These are phyloP conservation scores for Poecilia latipinna DNA, from an alignment of 2,113 vertebrate genomes.

Conservation along the genomic window DNA sequence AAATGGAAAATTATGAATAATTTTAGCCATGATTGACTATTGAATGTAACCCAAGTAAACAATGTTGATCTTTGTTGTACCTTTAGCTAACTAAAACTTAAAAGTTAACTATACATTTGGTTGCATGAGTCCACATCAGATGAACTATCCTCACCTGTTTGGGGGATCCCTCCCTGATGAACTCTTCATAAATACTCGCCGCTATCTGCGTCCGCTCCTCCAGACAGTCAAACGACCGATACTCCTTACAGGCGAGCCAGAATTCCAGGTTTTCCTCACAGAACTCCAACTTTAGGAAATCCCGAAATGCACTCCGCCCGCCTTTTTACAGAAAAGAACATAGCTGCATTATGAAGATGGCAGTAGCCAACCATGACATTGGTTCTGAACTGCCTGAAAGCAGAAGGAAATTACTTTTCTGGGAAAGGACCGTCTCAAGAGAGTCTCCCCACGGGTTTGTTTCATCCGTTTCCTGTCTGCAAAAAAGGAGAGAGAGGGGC, in stretches of 20 bases:
- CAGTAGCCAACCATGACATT: constrained; percentile 31
- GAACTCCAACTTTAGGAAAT: constrained; percentile 71
- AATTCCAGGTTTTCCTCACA: constrained; percentile 77
- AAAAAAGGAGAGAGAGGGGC: not conserved
- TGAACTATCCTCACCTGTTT: constrained; percentile 56
- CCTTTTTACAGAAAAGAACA: constrained; percentile 43
- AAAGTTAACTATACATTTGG: not conserved
- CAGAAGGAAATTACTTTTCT: constrained; percentile 83
- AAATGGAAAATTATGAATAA: not conserved
- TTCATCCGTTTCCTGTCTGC: constrained; percentile 83
- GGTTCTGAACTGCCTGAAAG: constrained; percentile 32
- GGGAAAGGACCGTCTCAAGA: constrained; percentile 85
- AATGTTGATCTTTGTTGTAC: not conserved
- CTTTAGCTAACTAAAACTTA: not conserved
- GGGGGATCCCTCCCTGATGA: constrained; percentile 55
- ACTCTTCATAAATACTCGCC: constrained; percentile 66
- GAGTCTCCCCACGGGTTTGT: constrained; percentile 80
- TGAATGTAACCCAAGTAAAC: not conserved
- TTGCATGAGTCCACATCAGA: not conserved
- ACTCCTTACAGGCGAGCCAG: constrained; percentile 71
- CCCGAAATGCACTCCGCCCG: constrained; percentile 57
- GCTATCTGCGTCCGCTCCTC: constrained; percentile 46
- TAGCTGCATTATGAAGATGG: constrained; percentile 12
- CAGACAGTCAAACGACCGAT: constrained; percentile 39
- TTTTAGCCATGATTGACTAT: not conserved